Evolutionary conservation across 1,140 invertebrate genomes (phyloP).

Genomic region (Parasteatoda tepidariorum): DNA sequence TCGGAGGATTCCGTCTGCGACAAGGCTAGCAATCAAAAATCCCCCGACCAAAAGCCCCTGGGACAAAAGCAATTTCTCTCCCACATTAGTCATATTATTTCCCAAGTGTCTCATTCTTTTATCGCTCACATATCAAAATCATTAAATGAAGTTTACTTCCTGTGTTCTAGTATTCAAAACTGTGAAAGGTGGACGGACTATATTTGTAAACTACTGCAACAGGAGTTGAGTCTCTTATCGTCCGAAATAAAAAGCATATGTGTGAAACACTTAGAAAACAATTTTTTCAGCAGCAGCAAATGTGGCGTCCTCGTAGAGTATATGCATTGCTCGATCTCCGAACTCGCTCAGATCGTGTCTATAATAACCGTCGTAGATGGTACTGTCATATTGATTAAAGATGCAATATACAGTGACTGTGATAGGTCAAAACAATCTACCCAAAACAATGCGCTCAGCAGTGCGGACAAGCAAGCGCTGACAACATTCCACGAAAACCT

Average conservation of each 20-base stretch:
- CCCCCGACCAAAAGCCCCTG: slow-evolving; percentile 15
- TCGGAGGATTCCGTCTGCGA: slow-evolving; percentile 36
- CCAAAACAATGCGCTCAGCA: neutral
- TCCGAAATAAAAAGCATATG: slow-evolving; percentile 53
- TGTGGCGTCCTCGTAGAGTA: slow-evolving; percentile 54
- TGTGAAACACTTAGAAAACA: slow-evolving; percentile 31
- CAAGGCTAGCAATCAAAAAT: neutral
- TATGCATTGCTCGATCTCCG: slow-evolving; percentile 43
- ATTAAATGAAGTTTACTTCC: slow-evolving; percentile 44
- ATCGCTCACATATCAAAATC: slow-evolving; percentile 49
- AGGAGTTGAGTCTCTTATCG: slow-evolving; percentile 44
- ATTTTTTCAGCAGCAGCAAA: slow-evolving; percentile 29
- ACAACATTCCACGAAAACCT: slow-evolving; percentile 39
- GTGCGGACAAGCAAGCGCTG: slow-evolving; percentile 1
- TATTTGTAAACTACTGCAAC: slow-evolving; percentile 45
- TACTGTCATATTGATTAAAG: slow-evolving; percentile 37
- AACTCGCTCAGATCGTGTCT: slow-evolving; percentile 46
- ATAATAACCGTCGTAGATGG: slow-evolving; percentile 36
- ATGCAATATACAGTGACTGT: slow-evolving; percentile 33
- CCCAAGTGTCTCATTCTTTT: slow-evolving; percentile 48
- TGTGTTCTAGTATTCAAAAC: slow-evolving; percentile 50
- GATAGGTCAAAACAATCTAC: neutral
- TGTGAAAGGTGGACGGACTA: slow-evolving; percentile 46
- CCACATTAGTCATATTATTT: slow-evolving; percentile 52
- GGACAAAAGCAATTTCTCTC: slow-evolving; percentile 49